These are phyloP conservation scores for Glyptemys insculpta DNA, from an alignment of 2,797 vertebrate species.

Conservation along the genomic window DNA sequence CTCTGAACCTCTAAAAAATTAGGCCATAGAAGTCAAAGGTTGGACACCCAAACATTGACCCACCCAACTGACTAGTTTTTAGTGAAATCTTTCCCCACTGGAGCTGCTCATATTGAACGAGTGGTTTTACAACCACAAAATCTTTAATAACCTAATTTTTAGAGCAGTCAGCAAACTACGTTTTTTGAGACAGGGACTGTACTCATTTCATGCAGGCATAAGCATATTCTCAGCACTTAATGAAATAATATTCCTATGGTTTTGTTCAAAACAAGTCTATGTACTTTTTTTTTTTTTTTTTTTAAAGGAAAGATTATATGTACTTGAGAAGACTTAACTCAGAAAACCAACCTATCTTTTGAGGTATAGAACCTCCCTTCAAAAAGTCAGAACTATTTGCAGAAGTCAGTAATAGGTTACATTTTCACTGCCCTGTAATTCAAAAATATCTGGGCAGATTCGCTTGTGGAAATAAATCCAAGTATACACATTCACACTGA, in stretches of 20 bases:
- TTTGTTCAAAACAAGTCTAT: not conserved
- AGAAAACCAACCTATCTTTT: not conserved
- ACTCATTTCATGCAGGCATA: not conserved
- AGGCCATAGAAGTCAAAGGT: no score
- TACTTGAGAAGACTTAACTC: not conserved
- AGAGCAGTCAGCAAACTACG: not conserved
- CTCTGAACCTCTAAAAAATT: no score
- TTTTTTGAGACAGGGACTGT: not conserved
- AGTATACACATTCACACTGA: not conserved
- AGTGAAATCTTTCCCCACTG: not conserved
- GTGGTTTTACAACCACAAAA: not conserved
- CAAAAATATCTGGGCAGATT: not conserved
- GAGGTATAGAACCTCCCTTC: not conserved
- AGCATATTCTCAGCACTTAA: not conserved
- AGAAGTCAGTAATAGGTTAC: not conserved
- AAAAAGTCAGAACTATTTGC: accelerated
- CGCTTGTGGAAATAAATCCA: not conserved
- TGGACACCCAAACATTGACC: no score
- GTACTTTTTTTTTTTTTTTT: no score
- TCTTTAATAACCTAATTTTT: not conserved
- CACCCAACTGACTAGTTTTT: not conserved
- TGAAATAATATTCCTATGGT: not conserved
- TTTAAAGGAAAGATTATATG: not conserved
- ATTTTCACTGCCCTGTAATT: not conserved
- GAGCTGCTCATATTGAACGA: not conserved